These are phyloP conservation scores for Tarsius wallacei DNA, from an alignment of 2,797 vertebrate species.

Conservation along the genomic window DNA sequence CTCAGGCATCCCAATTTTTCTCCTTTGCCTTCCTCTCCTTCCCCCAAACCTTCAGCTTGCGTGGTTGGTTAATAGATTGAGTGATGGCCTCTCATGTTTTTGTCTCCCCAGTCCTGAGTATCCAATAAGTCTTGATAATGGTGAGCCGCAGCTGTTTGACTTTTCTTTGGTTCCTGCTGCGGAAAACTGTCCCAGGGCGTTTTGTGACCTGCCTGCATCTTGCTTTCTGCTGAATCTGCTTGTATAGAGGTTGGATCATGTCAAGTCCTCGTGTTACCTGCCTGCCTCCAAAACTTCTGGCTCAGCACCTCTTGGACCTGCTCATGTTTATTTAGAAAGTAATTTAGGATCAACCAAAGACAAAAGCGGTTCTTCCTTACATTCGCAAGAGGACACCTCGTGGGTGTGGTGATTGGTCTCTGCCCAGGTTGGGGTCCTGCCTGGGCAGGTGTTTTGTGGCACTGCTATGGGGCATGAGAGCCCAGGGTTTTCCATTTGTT, in stretches of 20 bases:
- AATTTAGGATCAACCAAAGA: background rate
- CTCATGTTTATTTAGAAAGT: conserved; percentile 66
- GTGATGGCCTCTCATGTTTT: background rate
- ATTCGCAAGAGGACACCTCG: background rate
- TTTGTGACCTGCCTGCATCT: background rate
- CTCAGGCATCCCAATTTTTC: background rate
- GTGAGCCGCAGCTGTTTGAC: background rate
- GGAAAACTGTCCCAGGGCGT: background rate
- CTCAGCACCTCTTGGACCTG: conserved; percentile 16
- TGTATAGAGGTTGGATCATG: background rate
- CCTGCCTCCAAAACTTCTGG: conserved; percentile 39
- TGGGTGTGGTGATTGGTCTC: background rate
- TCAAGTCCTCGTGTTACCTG: conserved; percentile 28
- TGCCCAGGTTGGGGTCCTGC: background rate
- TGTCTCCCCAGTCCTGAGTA: background rate
- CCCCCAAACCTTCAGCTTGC: background rate
- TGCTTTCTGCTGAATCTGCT: conserved; percentile 63
- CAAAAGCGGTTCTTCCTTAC: background rate
- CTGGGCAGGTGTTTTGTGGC: background rate
- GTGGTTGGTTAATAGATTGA: background rate
- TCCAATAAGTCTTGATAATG: background rate
- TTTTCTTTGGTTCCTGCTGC: background rate
- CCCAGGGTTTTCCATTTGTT: background rate
- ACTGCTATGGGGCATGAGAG: fast-evolving
- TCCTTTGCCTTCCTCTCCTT: background rate